Evolutionary conservation across 2,888 invertebrate genomes (phyloP).

Genomic region (Horisme vitalbata): DNA sequence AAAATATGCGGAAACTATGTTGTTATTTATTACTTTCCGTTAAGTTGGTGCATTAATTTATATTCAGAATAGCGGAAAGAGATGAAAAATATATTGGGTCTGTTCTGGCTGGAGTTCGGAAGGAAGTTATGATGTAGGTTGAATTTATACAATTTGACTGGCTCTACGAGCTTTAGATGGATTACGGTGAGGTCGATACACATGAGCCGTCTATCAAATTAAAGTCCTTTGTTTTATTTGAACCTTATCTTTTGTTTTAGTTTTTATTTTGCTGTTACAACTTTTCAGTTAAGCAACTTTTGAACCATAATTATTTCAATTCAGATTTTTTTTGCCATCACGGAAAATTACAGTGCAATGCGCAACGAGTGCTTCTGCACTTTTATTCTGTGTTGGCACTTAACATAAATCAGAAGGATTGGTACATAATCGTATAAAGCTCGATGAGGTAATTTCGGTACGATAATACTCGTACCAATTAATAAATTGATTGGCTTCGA

Average conservation of each 20-base stretch:
- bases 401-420: slow-evolving; percentile 8
- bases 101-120: slow-evolving; percentile 41
- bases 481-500: slow-evolving; percentile 13
- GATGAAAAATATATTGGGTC: slow-evolving; percentile 48
- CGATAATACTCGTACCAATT: slow-evolving; percentile 9
- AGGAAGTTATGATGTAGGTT: slow-evolving; percentile 60
- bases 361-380: not conserved
- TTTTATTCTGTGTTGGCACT: not conserved
- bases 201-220: not conserved
- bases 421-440: slow-evolving; percentile 3
- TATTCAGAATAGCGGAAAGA: slow-evolving; percentile 49
- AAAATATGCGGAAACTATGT: slow-evolving; percentile 54
- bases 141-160: slow-evolving; percentile 58
- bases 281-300: no score
- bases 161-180: slow-evolving; percentile 44
- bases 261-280: no score
- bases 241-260: no score
- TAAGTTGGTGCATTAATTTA: slow-evolving; percentile 48
- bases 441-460: slow-evolving; percentile 10
- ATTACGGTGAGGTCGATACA: slow-evolving; percentile 36
- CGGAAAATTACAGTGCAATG: not conserved
- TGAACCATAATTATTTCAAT: not conserved
- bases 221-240: no score
- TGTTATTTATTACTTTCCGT: slow-evolving; percentile 61
- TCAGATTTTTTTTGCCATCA: no score